Percentiles rank a stretch among this genome's conserved stretches.
These are phyloP conservation scores for Falco biarmicus DNA, from an alignment of 2,797 vertebrate genomes.

Conservation along the genomic window DNA sequence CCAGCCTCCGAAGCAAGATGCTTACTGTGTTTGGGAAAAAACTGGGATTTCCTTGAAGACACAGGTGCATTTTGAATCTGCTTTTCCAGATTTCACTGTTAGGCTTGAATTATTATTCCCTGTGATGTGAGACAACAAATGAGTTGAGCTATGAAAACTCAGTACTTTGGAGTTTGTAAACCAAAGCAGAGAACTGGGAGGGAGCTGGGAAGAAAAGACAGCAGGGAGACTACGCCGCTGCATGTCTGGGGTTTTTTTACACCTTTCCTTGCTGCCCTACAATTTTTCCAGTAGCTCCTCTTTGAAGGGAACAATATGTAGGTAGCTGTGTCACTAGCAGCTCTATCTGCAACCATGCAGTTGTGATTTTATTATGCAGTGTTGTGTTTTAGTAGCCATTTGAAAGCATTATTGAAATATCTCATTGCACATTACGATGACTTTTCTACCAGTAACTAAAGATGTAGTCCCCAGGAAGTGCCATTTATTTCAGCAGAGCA, in stretches of 20 bases:
- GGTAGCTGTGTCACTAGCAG: neutral
- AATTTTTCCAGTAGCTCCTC: neutral
- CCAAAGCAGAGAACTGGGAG: neutral
- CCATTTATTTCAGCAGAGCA: conserved; percentile 60
- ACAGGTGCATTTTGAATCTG: neutral
- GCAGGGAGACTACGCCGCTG: neutral
- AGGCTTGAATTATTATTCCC: neutral
- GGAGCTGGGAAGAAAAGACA: neutral
- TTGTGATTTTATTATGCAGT: conserved; percentile 54
- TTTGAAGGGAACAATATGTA: neutral
- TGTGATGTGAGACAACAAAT: neutral
- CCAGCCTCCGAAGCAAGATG: neutral
- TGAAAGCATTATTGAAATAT: conserved; percentile 52
- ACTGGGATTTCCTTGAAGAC: neutral
- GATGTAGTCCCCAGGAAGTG: conserved; percentile 59
- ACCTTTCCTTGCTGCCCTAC: neutral
- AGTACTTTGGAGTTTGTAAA: neutral
- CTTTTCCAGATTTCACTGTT: neutral
- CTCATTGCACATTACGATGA: conserved; percentile 26
- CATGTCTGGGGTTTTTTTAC: neutral
- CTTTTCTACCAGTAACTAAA: conserved; percentile 65
- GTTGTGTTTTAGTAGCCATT: conserved; percentile 51
- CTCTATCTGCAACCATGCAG: neutral
- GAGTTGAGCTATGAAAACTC: neutral
- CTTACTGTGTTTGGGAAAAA: neutral